Percentiles rank a stretch among this genome's conserved stretches.
Conservation (phyloP, 2,113 vertebrate genomes). For the Dipodomys spectabilis region DNA sequence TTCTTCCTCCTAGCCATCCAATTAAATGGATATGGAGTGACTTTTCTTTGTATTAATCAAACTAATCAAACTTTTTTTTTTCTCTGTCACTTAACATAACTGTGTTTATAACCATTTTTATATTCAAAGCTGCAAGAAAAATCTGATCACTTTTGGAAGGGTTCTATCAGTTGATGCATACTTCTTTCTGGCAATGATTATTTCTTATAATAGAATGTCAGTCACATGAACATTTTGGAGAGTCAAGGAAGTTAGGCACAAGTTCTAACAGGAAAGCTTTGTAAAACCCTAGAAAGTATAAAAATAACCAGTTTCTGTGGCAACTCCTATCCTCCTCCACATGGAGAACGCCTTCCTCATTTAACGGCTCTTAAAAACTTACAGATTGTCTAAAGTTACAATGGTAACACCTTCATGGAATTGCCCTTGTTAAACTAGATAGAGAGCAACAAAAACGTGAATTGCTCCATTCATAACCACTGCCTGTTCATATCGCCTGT, state of each 20-base stretch:
- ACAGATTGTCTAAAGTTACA: not conserved
- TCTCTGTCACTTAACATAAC: not conserved
- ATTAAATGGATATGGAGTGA: not conserved
- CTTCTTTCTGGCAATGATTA: not conserved
- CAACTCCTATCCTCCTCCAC: not conserved
- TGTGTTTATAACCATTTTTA: not conserved
- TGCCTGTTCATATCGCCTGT: no score
- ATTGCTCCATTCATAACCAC: not conserved
- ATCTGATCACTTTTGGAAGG: not conserved
- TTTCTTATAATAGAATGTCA: not conserved
- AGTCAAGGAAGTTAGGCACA: not conserved
- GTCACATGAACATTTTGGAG: not conserved
- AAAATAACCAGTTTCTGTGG: constrained; percentile 7
- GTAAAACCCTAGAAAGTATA: constrained; percentile 1
- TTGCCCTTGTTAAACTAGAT: not conserved
- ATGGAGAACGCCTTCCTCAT: not conserved
- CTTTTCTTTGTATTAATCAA: constrained; percentile 6
- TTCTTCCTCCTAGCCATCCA: not conserved
- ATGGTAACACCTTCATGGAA: not conserved
- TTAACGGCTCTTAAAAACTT: not conserved
- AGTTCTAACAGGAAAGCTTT: not conserved
- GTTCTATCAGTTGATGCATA: not conserved
- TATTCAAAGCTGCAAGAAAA: not conserved
- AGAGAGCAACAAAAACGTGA: not conserved
- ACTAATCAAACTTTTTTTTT: not conserved